Percentiles rank a stretch among this genome's conserved stretches.
Conservation (phyloP, 2,797 vertebrate genomes). For the Brotula barbata region DNA sequence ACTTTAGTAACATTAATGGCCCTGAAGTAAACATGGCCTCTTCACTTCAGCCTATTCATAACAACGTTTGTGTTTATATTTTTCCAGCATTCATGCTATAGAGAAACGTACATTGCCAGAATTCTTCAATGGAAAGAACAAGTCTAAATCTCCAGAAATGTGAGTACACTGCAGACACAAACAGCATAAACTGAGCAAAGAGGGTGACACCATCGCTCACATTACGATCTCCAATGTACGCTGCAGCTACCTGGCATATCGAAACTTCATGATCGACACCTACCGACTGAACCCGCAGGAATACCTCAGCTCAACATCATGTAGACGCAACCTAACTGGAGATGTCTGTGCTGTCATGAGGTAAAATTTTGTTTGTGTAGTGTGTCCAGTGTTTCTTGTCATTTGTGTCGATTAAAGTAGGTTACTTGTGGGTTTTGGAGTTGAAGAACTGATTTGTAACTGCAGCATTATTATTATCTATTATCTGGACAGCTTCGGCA, state of each 20-base stretch:
- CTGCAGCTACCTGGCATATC: slow-evolving; percentile 91
- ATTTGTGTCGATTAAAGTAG: no score
- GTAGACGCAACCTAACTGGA: slow-evolving; percentile 91
- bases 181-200: background rate
- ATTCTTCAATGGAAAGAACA: slow-evolving; percentile 97
- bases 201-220: background rate
- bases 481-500: slow-evolving; percentile 1
- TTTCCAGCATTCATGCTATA: slow-evolving; percentile 88
- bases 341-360: slow-evolving; percentile 96
- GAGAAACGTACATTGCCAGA: slow-evolving; percentile 94
- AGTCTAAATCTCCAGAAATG: slow-evolving; percentile 98
- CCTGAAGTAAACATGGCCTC: no score
- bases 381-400: background rate
- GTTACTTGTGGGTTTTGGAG: background rate
- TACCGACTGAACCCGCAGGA: slow-evolving; percentile 96
- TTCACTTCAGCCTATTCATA: background rate
- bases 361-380: slow-evolving; percentile 60
- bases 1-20: no score
- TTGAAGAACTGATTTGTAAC: slow-evolving; percentile 9
- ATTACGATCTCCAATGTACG: background rate
- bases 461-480: no score
- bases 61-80: background rate
- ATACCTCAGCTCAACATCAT: slow-evolving; percentile 93
- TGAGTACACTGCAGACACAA: slow-evolving; percentile 75
- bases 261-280: slow-evolving; percentile 98